phyloP scores from a whole-genome alignment of 2,113 vertebrate genomes.

The Xenopus borealis region DNA sequence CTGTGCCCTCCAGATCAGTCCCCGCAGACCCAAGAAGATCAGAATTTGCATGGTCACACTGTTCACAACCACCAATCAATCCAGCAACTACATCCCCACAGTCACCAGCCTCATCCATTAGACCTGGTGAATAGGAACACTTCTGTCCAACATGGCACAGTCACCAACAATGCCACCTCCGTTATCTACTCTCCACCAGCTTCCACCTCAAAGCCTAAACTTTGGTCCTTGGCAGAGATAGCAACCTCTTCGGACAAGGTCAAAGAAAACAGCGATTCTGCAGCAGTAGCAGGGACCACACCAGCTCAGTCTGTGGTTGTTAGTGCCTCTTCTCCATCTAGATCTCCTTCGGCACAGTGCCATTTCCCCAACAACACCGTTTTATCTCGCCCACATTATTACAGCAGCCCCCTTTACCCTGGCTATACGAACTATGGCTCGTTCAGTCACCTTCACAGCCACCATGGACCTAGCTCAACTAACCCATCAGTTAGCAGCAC shows the following conservation, averaged over 20 bases:
- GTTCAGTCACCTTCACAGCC: constrained; percentile 90
- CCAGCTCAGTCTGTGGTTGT: constrained; percentile 65
- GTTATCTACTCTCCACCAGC: constrained; percentile 89
- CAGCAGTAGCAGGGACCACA: constrained; percentile 61
- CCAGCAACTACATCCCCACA: constrained; percentile 48
- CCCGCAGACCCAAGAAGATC: constrained; percentile 49
- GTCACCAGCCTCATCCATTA: constrained; percentile 18
- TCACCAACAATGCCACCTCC: constrained; percentile 73
- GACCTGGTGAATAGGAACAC: constrained; percentile 39
- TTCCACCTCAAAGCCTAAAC: constrained; percentile 85
- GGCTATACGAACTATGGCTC: constrained; percentile 98
- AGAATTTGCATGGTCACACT: constrained; percentile 42
- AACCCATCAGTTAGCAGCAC: constrained; percentile 55
- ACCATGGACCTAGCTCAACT: constrained; percentile 75
- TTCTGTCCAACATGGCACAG: constrained; percentile 48
- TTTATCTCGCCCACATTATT: constrained; percentile 89
- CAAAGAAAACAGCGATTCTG: constrained; percentile 71
- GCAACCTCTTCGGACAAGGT: constrained; percentile 92
- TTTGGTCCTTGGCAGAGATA: constrained; percentile 94
- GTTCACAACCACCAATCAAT: constrained; percentile 7
- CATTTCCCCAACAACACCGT: constrained; percentile 85
- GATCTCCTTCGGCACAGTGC: constrained; percentile 82
- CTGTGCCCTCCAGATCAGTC: constrained; percentile 59
- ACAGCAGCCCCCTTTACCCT: constrained; percentile 93
- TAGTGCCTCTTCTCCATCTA: constrained; percentile 73